Evolutionary conservation across 1,140 invertebrate species (phyloP), one percentile per base, ranked within the genome.

Genomic region (Zaprionus davidi): DNA sequence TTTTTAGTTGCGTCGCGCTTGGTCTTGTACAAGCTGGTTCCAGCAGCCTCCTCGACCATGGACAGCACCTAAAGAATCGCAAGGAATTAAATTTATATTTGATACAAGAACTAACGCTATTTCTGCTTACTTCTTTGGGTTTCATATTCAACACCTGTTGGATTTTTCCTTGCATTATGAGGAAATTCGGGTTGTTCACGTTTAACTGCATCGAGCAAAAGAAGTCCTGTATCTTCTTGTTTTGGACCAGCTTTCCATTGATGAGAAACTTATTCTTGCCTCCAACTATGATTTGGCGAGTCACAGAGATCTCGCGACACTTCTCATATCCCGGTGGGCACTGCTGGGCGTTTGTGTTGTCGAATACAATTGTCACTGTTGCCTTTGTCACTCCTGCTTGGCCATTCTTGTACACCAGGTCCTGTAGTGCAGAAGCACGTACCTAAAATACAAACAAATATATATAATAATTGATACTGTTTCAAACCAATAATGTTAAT

Each of bases 61-160:
- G 97, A 97, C 36, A 99, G 94, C 92, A 99, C 99, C 96, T 95
- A 58, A 58, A 4, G 7, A 17, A 68, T 13, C 5, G 1, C 3
- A 41, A 41, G n/a, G 15, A 1, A 26, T 51, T 4, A 34, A 15
- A 34, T 46, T 17, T 17, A 1, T 1, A 36, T 20, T 5, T 24
- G 9, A 6, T 13, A 13, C 5, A 6, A 17, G 7, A 26, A n/a
- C 7, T 22, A 15, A 4, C 15, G 11, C 2, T 11, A n/a, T 13
- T 38, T 41, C 41, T 64, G 66, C 73, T 83, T 93, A 98, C 97
- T 94, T 99, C 99, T 69, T 95, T 95, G 15, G 99, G 98, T 91
- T 99, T 99, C 99, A 99, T 99, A 92, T 99, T 99, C 3, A 99
- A 94, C 2, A 99, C 99, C 95, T 99, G 99, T 1, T 99, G 99